Base-by-base conservation (phyloP, 2,888 invertebrate species). In the Tortricodes alternella region DNA sequence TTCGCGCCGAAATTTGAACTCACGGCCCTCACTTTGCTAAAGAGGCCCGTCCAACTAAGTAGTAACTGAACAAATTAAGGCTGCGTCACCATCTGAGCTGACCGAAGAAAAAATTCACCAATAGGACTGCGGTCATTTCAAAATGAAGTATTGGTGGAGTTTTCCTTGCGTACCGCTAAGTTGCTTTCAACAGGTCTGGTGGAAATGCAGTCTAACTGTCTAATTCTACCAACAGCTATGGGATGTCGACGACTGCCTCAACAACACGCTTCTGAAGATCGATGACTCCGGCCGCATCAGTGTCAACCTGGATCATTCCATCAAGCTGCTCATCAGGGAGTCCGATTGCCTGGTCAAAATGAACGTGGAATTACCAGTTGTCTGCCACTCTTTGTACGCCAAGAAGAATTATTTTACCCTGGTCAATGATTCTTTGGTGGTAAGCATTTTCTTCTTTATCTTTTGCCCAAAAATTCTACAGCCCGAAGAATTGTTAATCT, bases 321-420 rank as follows among this genome's bases (percentile, higher is more conserved):
- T 97, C 15, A 92, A 93, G 3, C 83, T 96, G 21, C 86, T 97
- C 29, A 95, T 97, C 49, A 91, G 96, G 21, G 97, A 98, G 80
- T 94, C 96, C 0, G 97, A 97, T 75, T 94, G 96, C 73, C 92
- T 97, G 77, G 93, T 95, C 1, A 97, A 97, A 79, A 93, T 97
- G 91, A 93, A 94, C 3, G 83, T 97, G 1, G 94, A 95, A n/a
- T 87, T 96, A 59, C 96, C 97, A 0, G 94, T 96, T 58, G 94
- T 96, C 0, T 96, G 96, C 18, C 92, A 95, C 58, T 95, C 96
- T 0, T 85, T 97, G 29, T 93, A 96, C 74, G 92, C 94, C 6
- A 96, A 96, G 72, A 93, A 94, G 65, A 94, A 95, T 63, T 94
- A 96, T 73, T 97, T 97, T 68, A 93, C 92, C 0, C 82, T 94